A percentile compares a stretch with the other conserved stretches of the same genome.
Conservation (phyloP, 2,113 vertebrate genomes). For the Theristicus caerulescens region DNA sequence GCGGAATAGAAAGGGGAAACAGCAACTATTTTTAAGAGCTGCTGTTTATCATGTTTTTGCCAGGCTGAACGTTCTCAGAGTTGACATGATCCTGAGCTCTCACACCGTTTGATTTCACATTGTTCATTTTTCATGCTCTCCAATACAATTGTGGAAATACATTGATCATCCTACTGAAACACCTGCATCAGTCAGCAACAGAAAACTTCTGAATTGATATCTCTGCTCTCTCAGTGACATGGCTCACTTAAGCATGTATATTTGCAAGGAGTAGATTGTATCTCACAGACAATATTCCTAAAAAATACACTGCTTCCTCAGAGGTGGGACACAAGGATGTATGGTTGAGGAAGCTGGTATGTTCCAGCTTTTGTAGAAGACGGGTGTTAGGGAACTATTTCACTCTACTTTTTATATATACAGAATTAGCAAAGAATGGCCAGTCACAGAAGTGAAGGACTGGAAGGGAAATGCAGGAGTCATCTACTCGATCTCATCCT, state of each 20-base stretch:
- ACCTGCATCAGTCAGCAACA: background rate
- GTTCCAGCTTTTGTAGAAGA: background rate
- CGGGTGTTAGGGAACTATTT: background rate
- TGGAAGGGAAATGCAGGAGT: background rate
- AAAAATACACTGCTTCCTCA: background rate
- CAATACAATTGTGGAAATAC: background rate
- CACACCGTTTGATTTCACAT: background rate
- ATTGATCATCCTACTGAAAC: background rate
- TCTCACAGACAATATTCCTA: background rate
- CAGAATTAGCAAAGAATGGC: background rate
- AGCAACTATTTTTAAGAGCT: background rate
- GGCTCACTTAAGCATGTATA: background rate
- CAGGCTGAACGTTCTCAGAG: background rate
- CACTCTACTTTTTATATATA: background rate
- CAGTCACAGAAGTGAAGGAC: background rate
- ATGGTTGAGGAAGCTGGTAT: background rate
- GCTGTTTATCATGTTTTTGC: background rate
- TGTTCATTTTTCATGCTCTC: background rate
- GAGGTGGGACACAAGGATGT: background rate
- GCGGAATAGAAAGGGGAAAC: background rate
- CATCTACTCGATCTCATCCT: background rate
- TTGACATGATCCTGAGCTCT: background rate
- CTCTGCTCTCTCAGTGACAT: background rate
- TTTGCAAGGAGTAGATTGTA: background rate
- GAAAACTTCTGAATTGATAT: background rate